Evolutionary conservation across 1,140 invertebrate species (phyloP).

Genomic region (Pseudomyrmex dendroicus): DNA sequence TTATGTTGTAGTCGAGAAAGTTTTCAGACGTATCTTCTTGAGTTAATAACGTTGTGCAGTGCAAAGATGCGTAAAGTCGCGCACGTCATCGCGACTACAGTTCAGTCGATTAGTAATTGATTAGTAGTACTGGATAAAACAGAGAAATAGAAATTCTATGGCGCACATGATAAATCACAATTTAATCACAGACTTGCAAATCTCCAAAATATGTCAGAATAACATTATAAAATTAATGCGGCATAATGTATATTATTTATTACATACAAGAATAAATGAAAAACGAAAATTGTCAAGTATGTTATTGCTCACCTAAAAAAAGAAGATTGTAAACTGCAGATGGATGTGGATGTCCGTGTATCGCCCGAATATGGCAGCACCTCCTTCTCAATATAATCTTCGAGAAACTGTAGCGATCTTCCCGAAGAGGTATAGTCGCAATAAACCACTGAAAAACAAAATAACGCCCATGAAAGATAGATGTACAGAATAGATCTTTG

Average conservation of each 20-base stretch:
- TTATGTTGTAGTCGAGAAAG: slow-evolving; percentile 37
- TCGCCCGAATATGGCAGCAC: slow-evolving; percentile 95
- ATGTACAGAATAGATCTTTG: slow-evolving; percentile 20
- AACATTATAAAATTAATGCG: too few relatives aligned
- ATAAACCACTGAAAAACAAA: slow-evolving; percentile 89
- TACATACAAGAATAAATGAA: slow-evolving; percentile 31
- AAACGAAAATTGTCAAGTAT: not conserved
- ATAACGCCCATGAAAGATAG: slow-evolving; percentile 12
- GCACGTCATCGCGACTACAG: not conserved
- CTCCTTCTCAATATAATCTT: slow-evolving; percentile 93
- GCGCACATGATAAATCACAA: not conserved
- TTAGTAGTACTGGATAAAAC: not conserved
- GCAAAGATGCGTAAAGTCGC: not conserved
- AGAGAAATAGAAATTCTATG: not conserved
- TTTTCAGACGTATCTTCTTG: slow-evolving; percentile 13
- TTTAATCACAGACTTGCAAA: slow-evolving; percentile 14
- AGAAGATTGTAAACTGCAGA: slow-evolving; percentile 94
- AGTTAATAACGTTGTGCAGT: not conserved
- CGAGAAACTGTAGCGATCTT: slow-evolving; percentile 93
- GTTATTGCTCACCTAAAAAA: slow-evolving; percentile 89
- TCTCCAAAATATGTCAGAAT: not conserved
- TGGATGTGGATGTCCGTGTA: slow-evolving; percentile 93
- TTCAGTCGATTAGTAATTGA: not conserved
- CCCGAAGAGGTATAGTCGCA: slow-evolving; percentile 94
- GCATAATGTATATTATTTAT: not conserved